A percentile compares a stretch with the other conserved stretches of the same genome.
Evolutionary conservation across 2,797 vertebrate genomes (phyloP).

Genomic region (Naso thynnoides): DNA sequence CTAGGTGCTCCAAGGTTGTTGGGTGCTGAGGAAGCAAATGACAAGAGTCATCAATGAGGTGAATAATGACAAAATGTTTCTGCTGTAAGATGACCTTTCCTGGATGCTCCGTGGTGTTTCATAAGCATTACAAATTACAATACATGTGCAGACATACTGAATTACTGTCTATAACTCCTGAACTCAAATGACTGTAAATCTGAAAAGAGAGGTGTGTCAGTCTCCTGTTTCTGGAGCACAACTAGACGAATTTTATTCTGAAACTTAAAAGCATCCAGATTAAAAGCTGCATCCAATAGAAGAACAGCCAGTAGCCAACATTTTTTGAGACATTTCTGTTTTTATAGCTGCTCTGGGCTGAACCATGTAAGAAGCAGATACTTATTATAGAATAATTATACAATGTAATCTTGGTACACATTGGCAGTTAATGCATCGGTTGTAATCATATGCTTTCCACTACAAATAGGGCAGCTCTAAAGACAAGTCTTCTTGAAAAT

Average conservation of each 20-base stretch:
- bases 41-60: not conserved
- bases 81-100: not conserved
- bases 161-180: conserved; percentile 7
- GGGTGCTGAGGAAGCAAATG: conserved; percentile 5
- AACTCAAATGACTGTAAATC: conserved; percentile 20
- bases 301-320: conserved; percentile 56
- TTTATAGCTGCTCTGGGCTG: conserved; percentile 76
- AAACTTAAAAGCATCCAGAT: conserved; percentile 70
- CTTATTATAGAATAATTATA: conserved; percentile 88
- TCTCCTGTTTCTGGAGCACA: conserved; percentile 51
- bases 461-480: conserved; percentile 66
- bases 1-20: not conserved
- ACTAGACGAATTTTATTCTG: conserved; percentile 46
- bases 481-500: conserved; percentile 75
- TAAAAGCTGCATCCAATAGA: conserved; percentile 65
- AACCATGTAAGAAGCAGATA: conserved; percentile 53
- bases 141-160: not conserved
- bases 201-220: conserved; percentile 15
- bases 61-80: conserved; percentile 3
- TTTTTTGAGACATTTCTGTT: conserved; percentile 73
- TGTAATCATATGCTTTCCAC: conserved; percentile 82
- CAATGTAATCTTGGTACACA: conserved; percentile 74
- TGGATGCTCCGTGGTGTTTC: not conserved
- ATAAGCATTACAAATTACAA: conserved; percentile 10
- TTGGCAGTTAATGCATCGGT: conserved; percentile 76